phyloP scores from a whole-genome alignment of 2,797 vertebrate genomes.

The Oreortyx pictus region DNA sequence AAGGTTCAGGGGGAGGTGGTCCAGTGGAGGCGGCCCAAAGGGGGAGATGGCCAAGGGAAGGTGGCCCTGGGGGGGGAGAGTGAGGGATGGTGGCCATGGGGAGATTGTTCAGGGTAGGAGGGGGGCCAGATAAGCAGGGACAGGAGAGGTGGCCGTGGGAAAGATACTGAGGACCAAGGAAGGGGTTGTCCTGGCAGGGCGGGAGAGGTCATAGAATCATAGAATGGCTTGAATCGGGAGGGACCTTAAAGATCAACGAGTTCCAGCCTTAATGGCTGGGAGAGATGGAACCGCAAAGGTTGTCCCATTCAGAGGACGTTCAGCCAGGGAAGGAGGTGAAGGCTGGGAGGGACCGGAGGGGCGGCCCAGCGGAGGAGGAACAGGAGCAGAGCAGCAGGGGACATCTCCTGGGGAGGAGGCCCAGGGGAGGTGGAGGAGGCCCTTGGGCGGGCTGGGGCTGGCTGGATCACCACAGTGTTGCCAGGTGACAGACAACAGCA shows the following conservation, averaged over 20 bases:
- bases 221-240: too few species aligned
- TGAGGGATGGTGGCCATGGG: not conserved
- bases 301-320: not conserved
- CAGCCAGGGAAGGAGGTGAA: not conserved
- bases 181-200: not conserved
- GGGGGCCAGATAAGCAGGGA: too few species aligned
- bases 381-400: not conserved
- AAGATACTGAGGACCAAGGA: not conserved
- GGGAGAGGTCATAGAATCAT: too few species aligned
- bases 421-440: not conserved
- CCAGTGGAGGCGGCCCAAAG: not conserved
- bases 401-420: not conserved
- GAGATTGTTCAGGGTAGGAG: not conserved
- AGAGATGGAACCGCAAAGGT: not conserved
- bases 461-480: fast-evolving
- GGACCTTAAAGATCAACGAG: too few species aligned
- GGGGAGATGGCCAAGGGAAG: too few species aligned
- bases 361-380: not conserved
- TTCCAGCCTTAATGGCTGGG: too few species aligned
- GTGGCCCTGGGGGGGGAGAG: not conserved
- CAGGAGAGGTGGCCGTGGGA: not conserved
- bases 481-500: not conserved
- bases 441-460: not conserved
- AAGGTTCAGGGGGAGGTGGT: too few species aligned
- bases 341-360: not conserved